Base-by-base conservation (phyloP, 2,113 vertebrate genomes). In the Sylvilagus bachmani region DNA sequence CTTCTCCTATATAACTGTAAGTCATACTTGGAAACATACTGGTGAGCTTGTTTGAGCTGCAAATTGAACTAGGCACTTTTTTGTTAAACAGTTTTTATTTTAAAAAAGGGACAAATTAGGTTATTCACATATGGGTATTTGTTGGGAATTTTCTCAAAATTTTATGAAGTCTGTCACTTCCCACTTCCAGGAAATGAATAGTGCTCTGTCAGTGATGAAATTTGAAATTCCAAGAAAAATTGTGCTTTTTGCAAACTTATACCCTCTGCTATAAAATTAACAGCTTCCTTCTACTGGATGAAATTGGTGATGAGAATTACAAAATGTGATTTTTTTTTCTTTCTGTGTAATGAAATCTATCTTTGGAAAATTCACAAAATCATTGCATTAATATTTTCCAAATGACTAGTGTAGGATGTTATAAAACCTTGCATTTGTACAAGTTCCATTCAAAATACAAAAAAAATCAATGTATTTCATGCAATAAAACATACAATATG, bases 281-380 rank as follows among this genome's bases (percentile, higher is more conserved):
- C 2, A 6, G 6, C 4, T 66, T 70, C 27, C 38, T 36, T 62
- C 27, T 49, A 61, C 7, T 33, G 53, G 79, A 51, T 71, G 44
- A 66, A n/a, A 44, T 6, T 44, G 83, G 24, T 75, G 31, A 51
- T 61, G 14, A 38, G 67, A 38, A 73, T 73, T 53, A 66, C 51
- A 21, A 83, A 83, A 49, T 36, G 33, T 2, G 6, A 33, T 58
- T 58, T 58, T 83, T 58, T 58, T 58, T 83, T 58, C 2, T 81
- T 53, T 74, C 14, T 75, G 49, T n/a, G 6, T 12, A 24, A 88
- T 84, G n/a, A 88, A 95, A 96, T 91, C 8, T 64, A 58, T 71
- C 22, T 21, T 21, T 94, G 53, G 27, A 53, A 94, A 89, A 73
- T 33, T 61, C 71, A 44, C 24, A 36, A 8, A 81, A 69, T 17